Percentiles rank a stretch among this genome's conserved stretches.
These are phyloP conservation scores for Hyperoplus lanceolatus DNA, from an alignment of 2,797 vertebrate genomes.

Conservation along the genomic window DNA sequence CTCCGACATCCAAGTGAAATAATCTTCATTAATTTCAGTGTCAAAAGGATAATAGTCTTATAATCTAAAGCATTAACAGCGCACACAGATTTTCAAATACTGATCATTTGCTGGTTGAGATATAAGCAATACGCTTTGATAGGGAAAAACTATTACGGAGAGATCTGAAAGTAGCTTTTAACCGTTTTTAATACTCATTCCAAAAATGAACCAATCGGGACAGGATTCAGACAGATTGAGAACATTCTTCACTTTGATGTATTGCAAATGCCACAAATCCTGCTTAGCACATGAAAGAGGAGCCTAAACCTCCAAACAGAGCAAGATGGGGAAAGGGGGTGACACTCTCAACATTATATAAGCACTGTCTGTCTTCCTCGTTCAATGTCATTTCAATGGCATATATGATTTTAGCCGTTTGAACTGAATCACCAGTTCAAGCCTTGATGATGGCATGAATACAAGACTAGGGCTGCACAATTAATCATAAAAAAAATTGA, in stretches of 20 bases:
- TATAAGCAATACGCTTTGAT: conserved; percentile 12
- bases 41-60: conserved; percentile 22
- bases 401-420: conserved; percentile 51
- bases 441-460: conserved; percentile 32
- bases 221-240: conserved; percentile 64
- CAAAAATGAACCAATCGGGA: conserved; percentile 59
- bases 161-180: conserved; percentile 15
- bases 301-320: conserved; percentile 73
- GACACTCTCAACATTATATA: conserved; percentile 78
- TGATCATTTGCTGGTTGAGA: conserved; percentile 16
- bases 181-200: conserved; percentile 24
- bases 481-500: no score
- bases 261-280: conserved; percentile 82
- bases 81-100: conserved; percentile 6
- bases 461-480: not conserved
- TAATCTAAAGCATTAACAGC: conserved; percentile 7
- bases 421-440: not conserved
- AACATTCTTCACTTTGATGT: conserved; percentile 76
- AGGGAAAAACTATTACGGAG: conserved; percentile 22
- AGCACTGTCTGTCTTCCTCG: conserved; percentile 65
- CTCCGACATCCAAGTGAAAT: conserved; percentile 11
- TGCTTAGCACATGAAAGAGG: conserved; percentile 87
- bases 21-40: conserved; percentile 3
- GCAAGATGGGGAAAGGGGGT: conserved; percentile 59
- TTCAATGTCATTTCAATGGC: conserved; percentile 70